Percentiles rank a stretch among this genome's conserved stretches.
These are phyloP conservation scores for Maconellicoccus hirsutus DNA, from an alignment of 1,140 invertebrate species.

Conservation along the genomic window DNA sequence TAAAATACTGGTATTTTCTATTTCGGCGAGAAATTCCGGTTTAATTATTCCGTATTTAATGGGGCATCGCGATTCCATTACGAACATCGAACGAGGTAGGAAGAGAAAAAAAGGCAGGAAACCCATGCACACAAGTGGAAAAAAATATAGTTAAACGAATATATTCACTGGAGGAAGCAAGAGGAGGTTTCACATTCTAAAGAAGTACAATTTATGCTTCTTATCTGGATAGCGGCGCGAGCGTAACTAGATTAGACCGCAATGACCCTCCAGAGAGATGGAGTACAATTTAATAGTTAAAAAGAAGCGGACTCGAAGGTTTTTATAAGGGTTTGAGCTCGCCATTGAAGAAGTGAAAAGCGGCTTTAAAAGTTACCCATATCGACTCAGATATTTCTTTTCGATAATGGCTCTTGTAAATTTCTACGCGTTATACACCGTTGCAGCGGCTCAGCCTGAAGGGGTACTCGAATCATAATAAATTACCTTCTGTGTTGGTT, in stretches of 20 bases:
- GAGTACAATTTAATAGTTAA: slow-evolving; percentile 20
- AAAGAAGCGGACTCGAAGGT: neutral
- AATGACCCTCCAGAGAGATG: slow-evolving; percentile 13
- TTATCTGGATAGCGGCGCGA: slow-evolving; percentile 6
- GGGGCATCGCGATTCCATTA: too few species aligned
- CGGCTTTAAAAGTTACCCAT: neutral
- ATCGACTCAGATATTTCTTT: neutral
- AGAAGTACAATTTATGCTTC: slow-evolving; percentile 10
- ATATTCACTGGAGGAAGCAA: neutral
- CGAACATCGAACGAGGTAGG: too few species aligned
- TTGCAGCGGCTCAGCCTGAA: too few species aligned
- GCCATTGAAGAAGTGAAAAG: neutral
- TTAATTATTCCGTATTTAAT: too few species aligned
- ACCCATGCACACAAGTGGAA: too few species aligned
- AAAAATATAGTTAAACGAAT: too few species aligned
- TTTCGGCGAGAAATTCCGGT: too few species aligned
- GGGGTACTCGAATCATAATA: neutral
- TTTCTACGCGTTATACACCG: neutral
- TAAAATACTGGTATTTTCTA: too few species aligned
- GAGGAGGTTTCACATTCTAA: neutral
- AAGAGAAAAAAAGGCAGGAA: too few species aligned
- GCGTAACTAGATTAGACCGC: slow-evolving; percentile 21
- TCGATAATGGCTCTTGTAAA: neutral
- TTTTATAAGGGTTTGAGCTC: slow-evolving; percentile 1
- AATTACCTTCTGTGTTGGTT: too few species aligned